Evolutionary conservation across 2,113 vertebrate genomes (phyloP).

Genomic region (Bucco capensis): DNA sequence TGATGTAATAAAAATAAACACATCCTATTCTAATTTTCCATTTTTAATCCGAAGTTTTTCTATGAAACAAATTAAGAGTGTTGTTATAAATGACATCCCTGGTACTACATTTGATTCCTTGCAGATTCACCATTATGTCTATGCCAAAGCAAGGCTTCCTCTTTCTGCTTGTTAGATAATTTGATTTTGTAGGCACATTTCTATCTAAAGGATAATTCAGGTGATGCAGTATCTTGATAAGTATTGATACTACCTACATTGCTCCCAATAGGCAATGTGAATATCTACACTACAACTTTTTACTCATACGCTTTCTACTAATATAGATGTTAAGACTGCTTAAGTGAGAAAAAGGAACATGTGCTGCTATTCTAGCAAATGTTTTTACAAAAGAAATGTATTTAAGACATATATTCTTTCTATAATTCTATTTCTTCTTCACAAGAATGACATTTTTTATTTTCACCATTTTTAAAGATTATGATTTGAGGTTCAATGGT

Average conservation of each 20-base stretch:
- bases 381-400: neutral
- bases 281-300: neutral
- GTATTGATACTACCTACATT: neutral
- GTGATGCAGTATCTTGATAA: neutral
- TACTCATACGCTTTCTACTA: neutral
- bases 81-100: neutral
- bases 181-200: neutral
- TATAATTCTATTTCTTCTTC: neutral
- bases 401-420: neutral
- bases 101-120: neutral
- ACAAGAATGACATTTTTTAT: rapidly evolving
- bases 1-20: neutral
- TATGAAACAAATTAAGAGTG: neutral
- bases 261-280: neutral
- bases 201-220: neutral
- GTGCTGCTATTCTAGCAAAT: neutral
- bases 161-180: neutral
- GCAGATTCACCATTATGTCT: neutral
- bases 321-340: neutral
- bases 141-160: neutral
- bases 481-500: neutral
- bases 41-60: neutral
- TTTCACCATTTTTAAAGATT: neutral
- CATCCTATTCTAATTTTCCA: neutral
- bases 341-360: neutral